Evolutionary conservation across 2,888 invertebrate species (phyloP).

Genomic region (Acrobasis suavella): DNA sequence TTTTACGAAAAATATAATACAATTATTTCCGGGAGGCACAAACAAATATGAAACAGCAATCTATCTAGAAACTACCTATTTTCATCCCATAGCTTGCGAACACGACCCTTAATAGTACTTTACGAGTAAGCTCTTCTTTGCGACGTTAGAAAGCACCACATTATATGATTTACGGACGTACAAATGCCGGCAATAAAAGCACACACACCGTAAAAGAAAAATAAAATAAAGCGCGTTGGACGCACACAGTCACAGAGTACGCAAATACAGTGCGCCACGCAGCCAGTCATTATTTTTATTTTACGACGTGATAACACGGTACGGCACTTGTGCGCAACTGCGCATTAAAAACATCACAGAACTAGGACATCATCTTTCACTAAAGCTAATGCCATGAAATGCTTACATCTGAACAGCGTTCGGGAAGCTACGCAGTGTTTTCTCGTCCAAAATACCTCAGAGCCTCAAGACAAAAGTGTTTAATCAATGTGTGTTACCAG

Average conservation of each 20-base stretch:
- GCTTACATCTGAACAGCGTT: too few relatives aligned
- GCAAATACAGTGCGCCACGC: constrained; percentile 43
- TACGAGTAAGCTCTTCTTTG: constrained; percentile 6
- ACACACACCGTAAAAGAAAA: constrained; percentile 16
- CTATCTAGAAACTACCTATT: too few relatives aligned
- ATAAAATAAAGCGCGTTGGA: constrained; percentile 19
- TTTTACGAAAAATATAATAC: too few relatives aligned
- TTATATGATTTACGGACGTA: constrained; percentile 18
- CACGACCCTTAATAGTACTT: neutral
- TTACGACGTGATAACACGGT: constrained; percentile 57
- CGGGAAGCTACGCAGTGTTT: too few relatives aligned
- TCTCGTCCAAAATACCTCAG: too few relatives aligned
- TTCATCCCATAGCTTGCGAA: too few relatives aligned
- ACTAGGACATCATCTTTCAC: constrained; percentile 37
- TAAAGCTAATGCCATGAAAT: too few relatives aligned
- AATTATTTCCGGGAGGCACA: too few relatives aligned
- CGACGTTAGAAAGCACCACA: constrained; percentile 16
- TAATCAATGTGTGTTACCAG: too few relatives aligned
- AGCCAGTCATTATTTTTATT: constrained; percentile 55
- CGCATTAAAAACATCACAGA: constrained; percentile 25
- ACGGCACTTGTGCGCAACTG: constrained; percentile 41
- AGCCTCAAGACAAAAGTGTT: too few relatives aligned
- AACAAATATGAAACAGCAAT: too few relatives aligned
- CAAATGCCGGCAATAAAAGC: constrained; percentile 17
- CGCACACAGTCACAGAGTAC: constrained; percentile 30